These are phyloP conservation scores for Condylura cristata DNA, from an alignment of 2,113 vertebrate genomes.

Conservation along the genomic window DNA sequence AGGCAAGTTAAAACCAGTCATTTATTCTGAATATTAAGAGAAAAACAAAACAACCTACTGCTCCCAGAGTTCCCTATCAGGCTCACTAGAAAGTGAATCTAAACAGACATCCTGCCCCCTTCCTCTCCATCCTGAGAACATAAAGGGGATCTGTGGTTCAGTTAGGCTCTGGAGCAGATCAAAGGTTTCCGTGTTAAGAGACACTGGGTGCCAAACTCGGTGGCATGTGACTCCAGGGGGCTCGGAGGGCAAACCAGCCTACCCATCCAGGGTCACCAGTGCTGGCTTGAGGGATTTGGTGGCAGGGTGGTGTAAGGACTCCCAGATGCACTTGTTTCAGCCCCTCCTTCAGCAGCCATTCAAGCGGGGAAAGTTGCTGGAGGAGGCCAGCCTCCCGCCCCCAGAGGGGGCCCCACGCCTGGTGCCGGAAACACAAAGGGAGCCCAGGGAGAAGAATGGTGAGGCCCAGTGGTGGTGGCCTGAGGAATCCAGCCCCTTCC, in stretches of 20 bases:
- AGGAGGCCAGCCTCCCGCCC: slow-evolving; percentile 74
- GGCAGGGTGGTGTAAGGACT: not conserved
- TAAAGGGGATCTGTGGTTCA: not conserved
- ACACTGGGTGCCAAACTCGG: not conserved
- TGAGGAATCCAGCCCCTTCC: slow-evolving; percentile 69
- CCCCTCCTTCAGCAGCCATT: slow-evolving; percentile 68
- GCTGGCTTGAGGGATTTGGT: not conserved
- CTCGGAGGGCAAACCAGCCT: not conserved
- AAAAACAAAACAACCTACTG: slow-evolving; percentile 4
- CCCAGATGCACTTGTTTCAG: slow-evolving; percentile 65
- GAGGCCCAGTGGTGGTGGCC: slow-evolving; percentile 63
- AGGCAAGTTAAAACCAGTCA: slow-evolving; percentile 59
- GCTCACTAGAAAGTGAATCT: slow-evolving; percentile 11
- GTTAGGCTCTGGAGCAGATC: not conserved
- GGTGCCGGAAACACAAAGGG: slow-evolving; percentile 79
- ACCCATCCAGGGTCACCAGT: not conserved
- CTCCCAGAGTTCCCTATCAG: slow-evolving; percentile 4
- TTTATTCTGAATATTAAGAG: not conserved
- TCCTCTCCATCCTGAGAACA: not conserved
- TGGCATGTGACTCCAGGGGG: not conserved
- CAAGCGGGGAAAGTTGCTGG: slow-evolving; percentile 62
- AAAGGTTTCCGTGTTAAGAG: not conserved
- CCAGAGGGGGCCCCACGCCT: slow-evolving; percentile 77
- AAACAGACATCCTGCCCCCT: not conserved
- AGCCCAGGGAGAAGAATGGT: slow-evolving; percentile 74